Conservation (phyloP, 2,888 invertebrate genomes). For the Oxystoma pomonae region DNA sequence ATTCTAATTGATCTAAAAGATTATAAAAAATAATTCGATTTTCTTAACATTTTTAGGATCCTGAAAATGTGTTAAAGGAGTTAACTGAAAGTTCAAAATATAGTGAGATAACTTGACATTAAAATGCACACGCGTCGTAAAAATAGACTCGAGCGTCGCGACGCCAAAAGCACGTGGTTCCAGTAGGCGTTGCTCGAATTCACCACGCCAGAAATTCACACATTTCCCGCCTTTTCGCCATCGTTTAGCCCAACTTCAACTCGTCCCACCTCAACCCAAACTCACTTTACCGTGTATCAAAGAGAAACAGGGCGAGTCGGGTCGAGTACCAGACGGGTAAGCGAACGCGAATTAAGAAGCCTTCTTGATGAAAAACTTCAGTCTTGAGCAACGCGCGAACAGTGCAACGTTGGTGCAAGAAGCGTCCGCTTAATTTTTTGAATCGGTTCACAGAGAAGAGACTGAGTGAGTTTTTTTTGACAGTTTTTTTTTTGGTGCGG, state of each 20-base stretch:
- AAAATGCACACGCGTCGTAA: too few relatives aligned
- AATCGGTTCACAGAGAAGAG: too few relatives aligned
- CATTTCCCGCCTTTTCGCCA: background rate
- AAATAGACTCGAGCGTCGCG: constrained; percentile 12
- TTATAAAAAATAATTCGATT: too few relatives aligned
- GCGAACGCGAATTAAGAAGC: background rate
- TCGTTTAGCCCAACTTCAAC: background rate
- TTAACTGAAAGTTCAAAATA: too few relatives aligned
- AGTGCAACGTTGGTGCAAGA: background rate
- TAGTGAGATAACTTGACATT: too few relatives aligned
- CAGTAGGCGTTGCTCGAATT: background rate
- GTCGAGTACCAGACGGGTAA: background rate
- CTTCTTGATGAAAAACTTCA: background rate
- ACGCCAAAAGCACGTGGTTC: constrained; percentile 2
- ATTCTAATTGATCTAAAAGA: too few relatives aligned
- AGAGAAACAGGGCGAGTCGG: background rate
- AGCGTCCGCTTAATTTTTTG: too few relatives aligned
- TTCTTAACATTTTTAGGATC: too few relatives aligned
- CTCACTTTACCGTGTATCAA: background rate
- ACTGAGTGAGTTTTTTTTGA: background rate
- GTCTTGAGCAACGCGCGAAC: background rate
- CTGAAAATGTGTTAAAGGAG: too few relatives aligned
- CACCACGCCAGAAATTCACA: background rate
- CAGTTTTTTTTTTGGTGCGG: background rate
- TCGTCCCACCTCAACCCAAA: background rate